Evolutionary conservation across 1,140 invertebrate species (phyloP).

Genomic region (Whitmania pigra): DNA sequence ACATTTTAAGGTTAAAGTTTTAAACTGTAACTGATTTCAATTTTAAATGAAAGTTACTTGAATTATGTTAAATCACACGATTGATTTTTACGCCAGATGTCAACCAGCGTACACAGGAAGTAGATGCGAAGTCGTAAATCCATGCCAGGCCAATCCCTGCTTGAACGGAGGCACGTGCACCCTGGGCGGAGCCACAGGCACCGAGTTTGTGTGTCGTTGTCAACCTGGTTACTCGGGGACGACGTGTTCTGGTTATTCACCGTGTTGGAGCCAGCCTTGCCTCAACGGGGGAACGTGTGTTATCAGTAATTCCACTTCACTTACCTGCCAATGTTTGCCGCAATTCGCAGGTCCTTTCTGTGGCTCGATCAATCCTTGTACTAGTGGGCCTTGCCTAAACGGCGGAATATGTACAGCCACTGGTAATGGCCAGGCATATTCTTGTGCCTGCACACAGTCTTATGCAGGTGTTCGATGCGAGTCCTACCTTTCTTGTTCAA

Average conservation of each 20-base stretch:
- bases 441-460: slow-evolving; percentile 29
- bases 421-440: slow-evolving; percentile 49
- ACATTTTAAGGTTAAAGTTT: slow-evolving; percentile 20
- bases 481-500: slow-evolving; percentile 25
- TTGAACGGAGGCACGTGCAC: slow-evolving; percentile 18
- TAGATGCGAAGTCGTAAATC: slow-evolving; percentile 13
- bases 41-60: no score
- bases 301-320: not conserved
- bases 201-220: slow-evolving; percentile 14
- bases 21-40: no score
- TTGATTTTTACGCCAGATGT: slow-evolving; percentile 8
- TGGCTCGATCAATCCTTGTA: slow-evolving; percentile 13
- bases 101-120: slow-evolving; percentile 10
- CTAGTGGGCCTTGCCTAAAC: slow-evolving; percentile 23
- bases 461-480: slow-evolving; percentile 29
- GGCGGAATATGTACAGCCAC: slow-evolving; percentile 51
- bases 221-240: slow-evolving; percentile 5
- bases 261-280: slow-evolving; percentile 15
- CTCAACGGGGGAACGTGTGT: slow-evolving; percentile 11
- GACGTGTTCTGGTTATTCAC: slow-evolving; percentile 1
- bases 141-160: slow-evolving; percentile 8
- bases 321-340: slow-evolving; percentile 10
- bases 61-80: slow-evolving; percentile 3
- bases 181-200: not conserved
- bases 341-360: slow-evolving; percentile 17